phyloP scores from a whole-genome alignment of 53 echinoderm and acorn worm species.

The Temnopleurus reevesii region DNA sequence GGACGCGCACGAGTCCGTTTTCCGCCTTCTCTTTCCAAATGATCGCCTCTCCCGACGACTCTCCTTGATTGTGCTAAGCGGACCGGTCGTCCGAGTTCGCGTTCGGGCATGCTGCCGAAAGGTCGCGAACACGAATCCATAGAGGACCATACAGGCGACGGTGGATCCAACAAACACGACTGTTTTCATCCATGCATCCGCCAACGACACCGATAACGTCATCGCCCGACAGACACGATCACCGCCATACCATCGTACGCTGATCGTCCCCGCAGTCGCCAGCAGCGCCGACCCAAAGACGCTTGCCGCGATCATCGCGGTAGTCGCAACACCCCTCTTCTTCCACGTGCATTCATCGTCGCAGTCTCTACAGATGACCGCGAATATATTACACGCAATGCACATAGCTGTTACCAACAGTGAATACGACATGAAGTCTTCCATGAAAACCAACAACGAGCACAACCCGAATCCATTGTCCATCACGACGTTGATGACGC shows the following conservation, averaged over 20 bases:
- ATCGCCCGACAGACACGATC: background rate
- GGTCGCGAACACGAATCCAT: background rate
- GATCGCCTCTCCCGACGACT: background rate
- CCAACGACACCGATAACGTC: background rate
- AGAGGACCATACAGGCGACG: background rate
- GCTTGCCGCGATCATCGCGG: background rate
- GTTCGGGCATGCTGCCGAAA: background rate
- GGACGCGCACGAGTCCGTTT: background rate
- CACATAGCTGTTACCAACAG: background rate
- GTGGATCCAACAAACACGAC: background rate
- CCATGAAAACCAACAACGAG: background rate
- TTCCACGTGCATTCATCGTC: background rate
- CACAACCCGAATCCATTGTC: background rate
- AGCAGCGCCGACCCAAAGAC: background rate
- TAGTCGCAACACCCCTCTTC: background rate
- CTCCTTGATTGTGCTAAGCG: slow-evolving; percentile 15
- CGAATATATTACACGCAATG: background rate
- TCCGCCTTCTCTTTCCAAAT: background rate
- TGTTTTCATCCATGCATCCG: slow-evolving; percentile 3
- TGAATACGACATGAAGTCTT: background rate
- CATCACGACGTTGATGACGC: background rate
- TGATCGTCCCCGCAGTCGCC: background rate
- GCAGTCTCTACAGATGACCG: background rate
- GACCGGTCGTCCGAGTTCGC: background rate
- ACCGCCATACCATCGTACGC: background rate